phyloP scores from a whole-genome alignment of 1,140 invertebrate genomes.

The Asobara japonica region DNA sequence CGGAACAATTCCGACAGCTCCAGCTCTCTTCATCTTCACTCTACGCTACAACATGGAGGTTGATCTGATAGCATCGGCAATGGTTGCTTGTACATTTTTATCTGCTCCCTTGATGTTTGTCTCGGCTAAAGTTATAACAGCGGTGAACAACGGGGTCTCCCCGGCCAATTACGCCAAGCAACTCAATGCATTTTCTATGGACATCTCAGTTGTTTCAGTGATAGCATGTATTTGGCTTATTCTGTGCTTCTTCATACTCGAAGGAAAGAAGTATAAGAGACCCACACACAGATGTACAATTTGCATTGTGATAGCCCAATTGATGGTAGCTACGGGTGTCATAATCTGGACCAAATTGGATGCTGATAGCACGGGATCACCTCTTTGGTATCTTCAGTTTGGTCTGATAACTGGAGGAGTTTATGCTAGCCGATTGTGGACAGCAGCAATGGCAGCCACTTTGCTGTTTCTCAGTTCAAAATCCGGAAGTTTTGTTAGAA shows the following conservation, averaged over 20 bases:
- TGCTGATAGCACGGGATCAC: slow-evolving; percentile 39
- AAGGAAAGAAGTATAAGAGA: slow-evolving; percentile 78
- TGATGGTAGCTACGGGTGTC: slow-evolving; percentile 52
- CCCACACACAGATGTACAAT: slow-evolving; percentile 86
- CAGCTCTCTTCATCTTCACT: slow-evolving; percentile 94
- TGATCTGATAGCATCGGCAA: slow-evolving; percentile 89
- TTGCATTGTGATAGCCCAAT: slow-evolving; percentile 81
- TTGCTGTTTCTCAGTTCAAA: slow-evolving; percentile 84
- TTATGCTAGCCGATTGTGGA: slow-evolving; percentile 84
- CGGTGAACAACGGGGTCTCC: slow-evolving; percentile 71
- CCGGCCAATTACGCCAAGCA: slow-evolving; percentile 78
- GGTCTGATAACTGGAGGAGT: slow-evolving; percentile 77
- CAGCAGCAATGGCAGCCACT: slow-evolving; percentile 80
- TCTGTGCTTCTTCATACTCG: slow-evolving; percentile 74
- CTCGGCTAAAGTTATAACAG: slow-evolving; percentile 90
- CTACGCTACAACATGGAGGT: slow-evolving; percentile 86
- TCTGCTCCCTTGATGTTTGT: slow-evolving; percentile 95
- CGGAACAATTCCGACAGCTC: slow-evolving; percentile 94
- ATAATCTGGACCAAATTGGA: slow-evolving; percentile 60
- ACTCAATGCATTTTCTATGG: slow-evolving; percentile 82
- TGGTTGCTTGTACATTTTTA: slow-evolving; percentile 93
- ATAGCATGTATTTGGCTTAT: slow-evolving; percentile 83
- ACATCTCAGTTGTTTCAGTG: slow-evolving; percentile 81
- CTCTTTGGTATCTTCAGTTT: slow-evolving; percentile 74
- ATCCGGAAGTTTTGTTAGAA: slow-evolving; percentile 82